Conservation (phyloP, 2,888 invertebrate species). For the Cylindroiulus punctatus region DNA sequence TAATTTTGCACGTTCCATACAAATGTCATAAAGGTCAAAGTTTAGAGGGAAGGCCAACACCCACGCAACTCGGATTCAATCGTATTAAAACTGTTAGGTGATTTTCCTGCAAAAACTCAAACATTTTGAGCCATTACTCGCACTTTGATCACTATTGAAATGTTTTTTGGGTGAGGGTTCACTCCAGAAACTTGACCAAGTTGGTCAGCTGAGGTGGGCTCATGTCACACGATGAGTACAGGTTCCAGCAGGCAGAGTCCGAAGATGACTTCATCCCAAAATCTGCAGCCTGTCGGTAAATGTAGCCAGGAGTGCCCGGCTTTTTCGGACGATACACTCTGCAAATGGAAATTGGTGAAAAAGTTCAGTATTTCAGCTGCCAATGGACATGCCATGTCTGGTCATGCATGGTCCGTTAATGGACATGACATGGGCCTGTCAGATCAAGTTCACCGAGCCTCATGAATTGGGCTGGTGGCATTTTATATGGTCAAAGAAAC, state of each 20-base stretch:
- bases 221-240: slow-evolving; percentile 56
- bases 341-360: not conserved
- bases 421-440: no score
- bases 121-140: not conserved
- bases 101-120: not conserved
- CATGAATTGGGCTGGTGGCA: no score
- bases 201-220: slow-evolving; percentile 56
- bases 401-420: no score
- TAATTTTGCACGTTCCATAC: not conserved
- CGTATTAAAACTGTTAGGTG: no score
- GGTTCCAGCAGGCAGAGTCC: slow-evolving; percentile 54
- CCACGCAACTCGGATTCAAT: not conserved
- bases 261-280: slow-evolving; percentile 54
- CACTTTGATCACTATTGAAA: not conserved
- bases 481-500: no score
- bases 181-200: slow-evolving; percentile 55
- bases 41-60: not conserved
- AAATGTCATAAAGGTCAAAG: not conserved
- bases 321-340: slow-evolving; percentile 57
- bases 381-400: no score
- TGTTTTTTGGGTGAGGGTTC: slow-evolving; percentile 5
- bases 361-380: not conserved
- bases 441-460: no score
- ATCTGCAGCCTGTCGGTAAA: slow-evolving; percentile 56
- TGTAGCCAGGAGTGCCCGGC: slow-evolving; percentile 56